These are phyloP conservation scores for Cavia porcellus DNA, from an alignment of 2,113 vertebrate genomes.

Conservation along the genomic window DNA sequence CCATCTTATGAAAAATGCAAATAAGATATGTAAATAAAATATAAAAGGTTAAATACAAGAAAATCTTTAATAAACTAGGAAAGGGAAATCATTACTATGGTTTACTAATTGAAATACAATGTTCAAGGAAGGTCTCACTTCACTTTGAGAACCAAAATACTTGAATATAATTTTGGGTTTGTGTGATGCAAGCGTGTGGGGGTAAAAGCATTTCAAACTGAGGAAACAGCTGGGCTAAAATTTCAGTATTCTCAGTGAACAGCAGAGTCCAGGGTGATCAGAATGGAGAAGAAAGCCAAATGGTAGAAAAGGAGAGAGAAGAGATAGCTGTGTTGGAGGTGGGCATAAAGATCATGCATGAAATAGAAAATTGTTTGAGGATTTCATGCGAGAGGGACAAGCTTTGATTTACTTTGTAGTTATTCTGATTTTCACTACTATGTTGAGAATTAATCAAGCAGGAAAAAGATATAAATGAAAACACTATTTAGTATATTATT, in stretches of 20 bases:
- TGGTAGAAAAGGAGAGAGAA: neutral
- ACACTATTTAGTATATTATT: neutral
- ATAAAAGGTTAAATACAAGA: neutral
- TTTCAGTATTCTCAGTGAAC: neutral
- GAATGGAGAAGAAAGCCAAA: neutral
- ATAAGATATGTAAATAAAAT: neutral
- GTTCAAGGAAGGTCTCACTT: neutral
- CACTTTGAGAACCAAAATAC: neutral
- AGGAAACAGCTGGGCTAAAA: neutral
- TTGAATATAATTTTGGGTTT: neutral
- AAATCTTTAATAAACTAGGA: neutral
- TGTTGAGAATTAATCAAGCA: neutral
- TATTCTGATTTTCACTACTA: neutral
- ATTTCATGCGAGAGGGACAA: neutral
- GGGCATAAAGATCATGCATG: neutral
- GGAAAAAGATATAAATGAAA: neutral
- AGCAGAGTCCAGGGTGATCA: neutral
- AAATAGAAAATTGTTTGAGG: neutral
- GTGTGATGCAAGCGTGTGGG: neutral
- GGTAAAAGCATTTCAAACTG: neutral
- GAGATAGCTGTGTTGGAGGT: neutral
- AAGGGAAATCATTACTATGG: neutral
- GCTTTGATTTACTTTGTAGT: neutral
- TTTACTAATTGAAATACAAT: neutral
- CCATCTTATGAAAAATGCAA: neutral